Conservation (phyloP, 2,888 invertebrate species). For the Tanytarsus gracilentus region DNA sequence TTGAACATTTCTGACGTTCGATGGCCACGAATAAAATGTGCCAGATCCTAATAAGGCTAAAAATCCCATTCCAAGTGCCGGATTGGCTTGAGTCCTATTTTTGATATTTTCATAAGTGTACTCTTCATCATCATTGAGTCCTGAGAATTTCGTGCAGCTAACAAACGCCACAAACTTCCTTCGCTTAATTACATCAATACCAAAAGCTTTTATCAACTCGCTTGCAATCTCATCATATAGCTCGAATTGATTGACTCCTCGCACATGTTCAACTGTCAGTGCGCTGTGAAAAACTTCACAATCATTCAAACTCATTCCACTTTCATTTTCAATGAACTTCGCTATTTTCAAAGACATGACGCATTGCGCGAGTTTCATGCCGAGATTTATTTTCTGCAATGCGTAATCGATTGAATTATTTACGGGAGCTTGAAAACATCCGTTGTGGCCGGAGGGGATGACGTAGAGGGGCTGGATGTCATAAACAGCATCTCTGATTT, state of each 20-base stretch:
- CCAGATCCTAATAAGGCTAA: conserved; percentile 85
- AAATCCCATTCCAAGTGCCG: conserved; percentile 87
- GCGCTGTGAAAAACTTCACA: conserved; percentile 67
- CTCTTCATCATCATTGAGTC: conserved; percentile 49
- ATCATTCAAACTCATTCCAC: conserved; percentile 65
- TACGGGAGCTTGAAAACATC: conserved; percentile 57
- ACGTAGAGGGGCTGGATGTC: conserved; percentile 63
- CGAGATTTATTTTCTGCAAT: conserved; percentile 63
- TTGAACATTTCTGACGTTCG: conserved; percentile 56
- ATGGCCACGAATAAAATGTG: conserved; percentile 86
- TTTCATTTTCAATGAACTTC: conserved; percentile 70
- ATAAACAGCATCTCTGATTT: conserved; percentile 35
- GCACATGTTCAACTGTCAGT: conserved; percentile 59
- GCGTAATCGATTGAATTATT: conserved; percentile 55
- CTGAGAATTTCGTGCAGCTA: conserved; percentile 73
- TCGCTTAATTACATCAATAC: conserved; percentile 49
- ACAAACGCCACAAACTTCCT: conserved; percentile 84
- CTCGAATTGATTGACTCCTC: conserved; percentile 63
- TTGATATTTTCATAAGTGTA: conserved; percentile 61
- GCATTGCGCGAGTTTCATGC: conserved; percentile 72
- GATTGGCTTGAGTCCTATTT: conserved; percentile 65
- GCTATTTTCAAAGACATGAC: conserved; percentile 56
- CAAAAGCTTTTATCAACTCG: conserved; percentile 65
- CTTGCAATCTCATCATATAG: conserved; percentile 79
- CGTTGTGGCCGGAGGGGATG: conserved; percentile 69